These are phyloP conservation scores for Rachycentron canadum DNA, from an alignment of 2,797 vertebrate species.

Conservation along the genomic window DNA sequence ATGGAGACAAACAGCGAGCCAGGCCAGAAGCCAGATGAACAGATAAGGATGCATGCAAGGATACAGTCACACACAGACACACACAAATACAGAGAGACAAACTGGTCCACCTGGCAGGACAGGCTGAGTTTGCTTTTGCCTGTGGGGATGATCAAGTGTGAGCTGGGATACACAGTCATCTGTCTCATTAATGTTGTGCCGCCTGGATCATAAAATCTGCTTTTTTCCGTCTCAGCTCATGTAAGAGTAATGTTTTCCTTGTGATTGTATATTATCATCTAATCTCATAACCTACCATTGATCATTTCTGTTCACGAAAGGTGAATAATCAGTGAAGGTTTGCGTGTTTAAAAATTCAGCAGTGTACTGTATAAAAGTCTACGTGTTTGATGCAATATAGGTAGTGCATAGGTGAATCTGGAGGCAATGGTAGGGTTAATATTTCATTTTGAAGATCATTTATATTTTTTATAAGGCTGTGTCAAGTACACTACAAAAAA, in stretches of 20 bases:
- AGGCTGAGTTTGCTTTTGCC: constrained; percentile 41
- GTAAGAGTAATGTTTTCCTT: constrained; percentile 56
- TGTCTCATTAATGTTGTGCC: constrained; percentile 59
- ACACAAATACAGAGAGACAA: constrained; percentile 34
- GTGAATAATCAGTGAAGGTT: constrained; percentile 52
- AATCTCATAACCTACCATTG: constrained; percentile 35
- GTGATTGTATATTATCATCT: constrained; percentile 47
- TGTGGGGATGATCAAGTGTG: constrained; percentile 55
- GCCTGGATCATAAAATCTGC: constrained; percentile 35
- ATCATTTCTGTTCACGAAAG: constrained; percentile 53
- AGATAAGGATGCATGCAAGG: constrained; percentile 40
- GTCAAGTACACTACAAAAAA: constrained; percentile 56
- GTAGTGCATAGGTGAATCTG: constrained; percentile 18
- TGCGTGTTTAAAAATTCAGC: constrained; percentile 65
- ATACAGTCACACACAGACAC: constrained; percentile 10
- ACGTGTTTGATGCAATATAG: constrained; percentile 23
- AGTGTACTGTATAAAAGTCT: constrained; percentile 23
- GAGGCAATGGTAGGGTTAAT: constrained; percentile 51
- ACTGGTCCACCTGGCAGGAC: constrained; percentile 45
- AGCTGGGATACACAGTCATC: constrained; percentile 47
- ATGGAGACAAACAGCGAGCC: constrained; percentile 65
- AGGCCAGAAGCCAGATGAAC: constrained; percentile 56
- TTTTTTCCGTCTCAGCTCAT: constrained; percentile 34
- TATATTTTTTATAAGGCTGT: constrained; percentile 65
- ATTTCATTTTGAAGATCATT: constrained; percentile 65